Conservation (phyloP, 1,140 invertebrate genomes). For the Triops longicaudatus region DNA sequence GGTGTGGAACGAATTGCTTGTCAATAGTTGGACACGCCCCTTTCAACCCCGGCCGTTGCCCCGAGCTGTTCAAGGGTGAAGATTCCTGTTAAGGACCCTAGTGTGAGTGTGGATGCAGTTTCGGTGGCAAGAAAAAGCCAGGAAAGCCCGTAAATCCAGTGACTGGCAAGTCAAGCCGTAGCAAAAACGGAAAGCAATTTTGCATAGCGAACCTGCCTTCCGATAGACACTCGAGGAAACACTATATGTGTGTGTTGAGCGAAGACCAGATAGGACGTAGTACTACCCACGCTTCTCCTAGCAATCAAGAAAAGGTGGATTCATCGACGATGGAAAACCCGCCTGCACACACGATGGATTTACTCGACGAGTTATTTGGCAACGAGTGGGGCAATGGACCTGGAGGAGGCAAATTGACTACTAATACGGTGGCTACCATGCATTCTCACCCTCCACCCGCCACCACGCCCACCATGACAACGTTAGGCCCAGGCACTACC, state of each 20-base stretch:
- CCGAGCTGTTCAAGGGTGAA: background rate
- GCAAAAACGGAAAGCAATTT: too few species aligned
- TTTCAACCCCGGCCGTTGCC: slow-evolving; percentile 9
- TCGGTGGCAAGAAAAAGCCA: background rate
- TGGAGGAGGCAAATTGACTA: background rate
- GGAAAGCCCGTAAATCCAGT: background rate
- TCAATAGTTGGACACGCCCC: slow-evolving; percentile 5
- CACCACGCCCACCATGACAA: slow-evolving; percentile 19
- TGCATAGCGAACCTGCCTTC: background rate
- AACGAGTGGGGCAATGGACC: slow-evolving; percentile 28
- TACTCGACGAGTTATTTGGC: slow-evolving; percentile 29
- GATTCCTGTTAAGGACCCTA: background rate
- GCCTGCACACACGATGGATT: slow-evolving; percentile 29
- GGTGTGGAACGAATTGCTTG: background rate
- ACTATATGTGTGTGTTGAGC: slow-evolving; percentile 7
- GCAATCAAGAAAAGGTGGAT: background rate
- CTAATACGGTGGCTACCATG: slow-evolving; percentile 8
- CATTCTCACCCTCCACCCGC: background rate
- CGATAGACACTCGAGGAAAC: background rate
- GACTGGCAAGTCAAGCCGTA: background rate
- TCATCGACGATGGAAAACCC: background rate
- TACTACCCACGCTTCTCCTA: background rate
- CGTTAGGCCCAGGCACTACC: slow-evolving; percentile 13
- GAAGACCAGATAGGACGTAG: background rate
- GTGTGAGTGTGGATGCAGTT: background rate